phyloP scores from a whole-genome alignment of 1,140 invertebrate genomes.

The Lordiphosa clarofinis region DNA sequence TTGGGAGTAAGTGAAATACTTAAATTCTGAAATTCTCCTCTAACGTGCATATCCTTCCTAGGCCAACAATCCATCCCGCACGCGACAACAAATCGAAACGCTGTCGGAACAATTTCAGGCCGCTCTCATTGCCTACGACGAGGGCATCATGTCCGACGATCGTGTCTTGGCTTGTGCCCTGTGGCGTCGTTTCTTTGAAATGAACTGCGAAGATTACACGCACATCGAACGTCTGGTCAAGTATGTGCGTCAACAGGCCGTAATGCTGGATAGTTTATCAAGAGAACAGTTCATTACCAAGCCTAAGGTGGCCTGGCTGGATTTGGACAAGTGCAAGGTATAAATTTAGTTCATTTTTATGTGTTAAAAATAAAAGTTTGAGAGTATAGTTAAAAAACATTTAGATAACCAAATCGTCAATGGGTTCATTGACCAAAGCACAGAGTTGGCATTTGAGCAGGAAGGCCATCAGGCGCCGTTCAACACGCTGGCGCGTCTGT shows the following conservation, averaged over 20 bases:
- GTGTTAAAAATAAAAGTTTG: slow-evolving; percentile 31
- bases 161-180: slow-evolving; percentile 87
- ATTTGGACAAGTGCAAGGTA: slow-evolving; percentile 66
- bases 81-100: slow-evolving; percentile 82
- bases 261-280: slow-evolving; percentile 79
- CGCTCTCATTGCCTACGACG: slow-evolving; percentile 91
- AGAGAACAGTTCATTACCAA: slow-evolving; percentile 78
- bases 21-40: not conserved
- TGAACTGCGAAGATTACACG: slow-evolving; percentile 82
- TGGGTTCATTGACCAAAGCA: slow-evolving; percentile 42
- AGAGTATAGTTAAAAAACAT: slow-evolving; percentile 14
- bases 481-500: slow-evolving; percentile 24
- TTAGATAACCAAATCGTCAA: slow-evolving; percentile 52
- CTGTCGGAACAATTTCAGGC: slow-evolving; percentile 90
- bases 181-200: slow-evolving; percentile 90
- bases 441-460: slow-evolving; percentile 68
- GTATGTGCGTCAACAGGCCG: slow-evolving; percentile 87
- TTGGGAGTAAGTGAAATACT: slow-evolving; percentile 83
- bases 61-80: slow-evolving; percentile 82
- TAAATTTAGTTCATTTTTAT: slow-evolving; percentile 47
- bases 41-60: slow-evolving; percentile 46
- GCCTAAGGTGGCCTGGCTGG: slow-evolving; percentile 77
- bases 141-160: slow-evolving; percentile 88
- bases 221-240: slow-evolving; percentile 85
- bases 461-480: slow-evolving; percentile 62